phyloP scores from a whole-genome alignment of 2,797 vertebrate species.

The Chaenodraco wilsoni region DNA sequence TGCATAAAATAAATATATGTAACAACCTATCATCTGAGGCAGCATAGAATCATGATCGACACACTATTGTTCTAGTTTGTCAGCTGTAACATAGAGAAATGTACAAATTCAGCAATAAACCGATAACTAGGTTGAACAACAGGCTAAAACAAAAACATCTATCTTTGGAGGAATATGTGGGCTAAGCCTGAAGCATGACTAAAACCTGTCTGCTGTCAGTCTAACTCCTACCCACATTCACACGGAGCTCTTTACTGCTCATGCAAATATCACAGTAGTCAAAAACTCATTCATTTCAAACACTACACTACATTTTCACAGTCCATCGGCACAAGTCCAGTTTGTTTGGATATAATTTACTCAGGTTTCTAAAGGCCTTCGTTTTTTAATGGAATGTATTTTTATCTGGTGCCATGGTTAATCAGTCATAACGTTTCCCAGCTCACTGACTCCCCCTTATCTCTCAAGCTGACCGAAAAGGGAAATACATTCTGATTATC shows the following conservation, averaged over 20 bases:
- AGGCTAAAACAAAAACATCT: background rate
- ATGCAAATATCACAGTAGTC: slow-evolving; percentile 25
- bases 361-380: background rate
- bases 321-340: no score
- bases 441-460: background rate
- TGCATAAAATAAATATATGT: background rate
- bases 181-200: background rate
- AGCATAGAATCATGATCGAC: background rate
- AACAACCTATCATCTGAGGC: background rate
- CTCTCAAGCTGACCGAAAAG: background rate
- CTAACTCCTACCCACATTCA: slow-evolving; percentile 28
- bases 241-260: background rate
- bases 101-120: background rate
- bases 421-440: background rate
- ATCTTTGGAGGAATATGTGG: background rate
- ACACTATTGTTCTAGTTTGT: background rate
- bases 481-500: background rate
- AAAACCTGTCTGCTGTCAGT: slow-evolving; percentile 16
- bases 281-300: slow-evolving; percentile 12
- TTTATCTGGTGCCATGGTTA: background rate
- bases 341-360: background rate
- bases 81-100: background rate
- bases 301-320: background rate
- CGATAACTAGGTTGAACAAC: background rate
- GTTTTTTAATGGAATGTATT: background rate